phyloP scores from a whole-genome alignment of 2,113 vertebrate species.

The Phocoena phocoena region DNA sequence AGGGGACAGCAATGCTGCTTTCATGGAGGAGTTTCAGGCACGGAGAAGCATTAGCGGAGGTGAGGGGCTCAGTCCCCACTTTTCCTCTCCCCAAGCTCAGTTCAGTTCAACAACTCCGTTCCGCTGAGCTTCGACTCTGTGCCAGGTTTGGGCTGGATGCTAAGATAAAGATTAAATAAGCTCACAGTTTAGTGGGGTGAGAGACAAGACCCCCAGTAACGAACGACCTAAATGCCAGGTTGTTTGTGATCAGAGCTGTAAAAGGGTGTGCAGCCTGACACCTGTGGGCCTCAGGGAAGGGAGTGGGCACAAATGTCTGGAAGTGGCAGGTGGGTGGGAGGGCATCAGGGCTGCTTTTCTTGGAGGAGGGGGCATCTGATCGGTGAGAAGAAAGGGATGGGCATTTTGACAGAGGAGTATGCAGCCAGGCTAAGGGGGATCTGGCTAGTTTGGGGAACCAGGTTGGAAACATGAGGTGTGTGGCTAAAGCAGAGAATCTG shows the following conservation, averaged over 20 bases:
- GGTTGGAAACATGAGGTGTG: background rate
- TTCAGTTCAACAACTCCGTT: background rate
- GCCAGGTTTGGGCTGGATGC: background rate
- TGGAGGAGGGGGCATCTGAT: background rate
- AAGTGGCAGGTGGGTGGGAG: background rate
- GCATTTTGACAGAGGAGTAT: background rate
- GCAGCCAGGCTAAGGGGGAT: background rate
- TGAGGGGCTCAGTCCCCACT: background rate
- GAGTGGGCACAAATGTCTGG: background rate
- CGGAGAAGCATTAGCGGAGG: background rate
- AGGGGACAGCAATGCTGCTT: slow-evolving; percentile 50
- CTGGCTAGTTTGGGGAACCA: background rate
- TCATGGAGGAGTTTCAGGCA: slow-evolving; percentile 6
- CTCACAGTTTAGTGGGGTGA: background rate
- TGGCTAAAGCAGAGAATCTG: background rate
- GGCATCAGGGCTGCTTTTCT: background rate
- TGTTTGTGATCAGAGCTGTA: accelerated
- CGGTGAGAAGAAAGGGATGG: background rate
- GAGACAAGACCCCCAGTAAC: background rate
- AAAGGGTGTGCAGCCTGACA: background rate
- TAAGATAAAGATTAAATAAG: background rate
- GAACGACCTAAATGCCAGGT: background rate
- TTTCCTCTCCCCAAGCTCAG: background rate
- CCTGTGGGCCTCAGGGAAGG: background rate
- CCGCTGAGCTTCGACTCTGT: background rate